These are phyloP conservation scores for Eidolon dupreanum DNA, from an alignment of 2,797 vertebrate species.

Conservation along the genomic window DNA sequence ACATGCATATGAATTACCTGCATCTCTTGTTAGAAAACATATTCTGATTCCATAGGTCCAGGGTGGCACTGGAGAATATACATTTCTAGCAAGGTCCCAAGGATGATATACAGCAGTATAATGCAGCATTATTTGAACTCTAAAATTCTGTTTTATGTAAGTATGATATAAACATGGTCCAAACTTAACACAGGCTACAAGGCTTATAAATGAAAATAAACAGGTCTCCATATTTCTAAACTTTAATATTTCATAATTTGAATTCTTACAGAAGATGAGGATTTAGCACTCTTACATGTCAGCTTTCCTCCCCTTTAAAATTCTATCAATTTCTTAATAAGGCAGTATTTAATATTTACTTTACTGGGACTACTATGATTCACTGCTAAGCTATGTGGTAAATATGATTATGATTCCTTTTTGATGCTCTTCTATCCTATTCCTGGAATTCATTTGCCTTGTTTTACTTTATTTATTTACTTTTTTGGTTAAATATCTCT, in stretches of 20 bases:
- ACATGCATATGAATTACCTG: background rate
- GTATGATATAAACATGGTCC: background rate
- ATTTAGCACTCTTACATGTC: background rate
- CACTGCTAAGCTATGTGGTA: background rate
- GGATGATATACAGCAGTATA: background rate
- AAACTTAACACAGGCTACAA: background rate
- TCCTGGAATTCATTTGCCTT: background rate
- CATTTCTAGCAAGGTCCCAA: background rate
- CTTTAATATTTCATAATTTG: background rate
- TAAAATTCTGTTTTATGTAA: background rate
- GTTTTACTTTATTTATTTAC: background rate
- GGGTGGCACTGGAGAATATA: background rate
- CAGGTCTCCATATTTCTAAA: background rate
- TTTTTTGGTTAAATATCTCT: background rate
- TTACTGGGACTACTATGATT: background rate
- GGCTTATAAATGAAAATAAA: slow-evolving; percentile 28
- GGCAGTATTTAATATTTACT: background rate
- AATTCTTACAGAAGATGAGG: background rate
- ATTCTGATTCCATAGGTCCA: background rate
- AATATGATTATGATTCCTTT: background rate
- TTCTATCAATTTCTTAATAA: slow-evolving; percentile 5
- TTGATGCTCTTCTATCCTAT: background rate
- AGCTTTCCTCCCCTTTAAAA: background rate
- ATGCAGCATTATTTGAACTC: background rate
- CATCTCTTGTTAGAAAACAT: background rate